Base-by-base conservation (phyloP, 2,888 invertebrate species). In the Ormyrus rosae region DNA sequence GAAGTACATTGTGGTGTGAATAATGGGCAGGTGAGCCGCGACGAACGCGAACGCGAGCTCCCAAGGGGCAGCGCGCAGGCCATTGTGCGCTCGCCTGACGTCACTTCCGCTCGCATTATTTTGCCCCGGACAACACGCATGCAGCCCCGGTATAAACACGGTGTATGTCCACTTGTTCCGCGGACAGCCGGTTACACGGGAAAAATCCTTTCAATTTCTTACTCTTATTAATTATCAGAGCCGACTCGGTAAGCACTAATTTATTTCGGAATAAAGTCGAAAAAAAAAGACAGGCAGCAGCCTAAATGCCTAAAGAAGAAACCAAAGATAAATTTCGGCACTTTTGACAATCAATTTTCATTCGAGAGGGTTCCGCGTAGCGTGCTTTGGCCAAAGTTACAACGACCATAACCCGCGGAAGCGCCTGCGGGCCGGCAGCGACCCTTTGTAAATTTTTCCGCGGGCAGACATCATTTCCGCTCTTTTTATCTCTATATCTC, bases 1-100 rank as follows among this genome's bases (percentile, higher is more conserved):
- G 87, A 87, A 87, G 86, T 87, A 85, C 87, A 87, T 87, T 87
- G 87, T 87, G 85, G 86, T 83, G 83, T 83, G 86, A 86, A 86
- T 86, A 86, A 86, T 86, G 84, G 76, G 80, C 82, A 82, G 82
- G 82, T 82, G 82, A 82, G 82, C 80, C 77, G 74, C 74, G 80
- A 80, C 79, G 79, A 72, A 46, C 7, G 61, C 0, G n/a, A 60
- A 61, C 83, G 82, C 65, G 72, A 63, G 73, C 63, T 61, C 78
- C 83, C 80, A 81, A 83, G 82, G 83, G 77, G 76, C 81, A 53
- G 68, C 50, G 19, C 65, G 45, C 58, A 56, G 63, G 64, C 82
- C 71, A 82, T 82, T 79, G 82, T 81, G 53, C 61, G 48, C 73
- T 65, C 8, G 46, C 74, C 71, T 80, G 78, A 80, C 82, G 82